Percentiles rank a stretch among this genome's conserved stretches.
phyloP scores from a whole-genome alignment of 2,113 vertebrate species.

The Entosphenus tridentatus region DNA sequence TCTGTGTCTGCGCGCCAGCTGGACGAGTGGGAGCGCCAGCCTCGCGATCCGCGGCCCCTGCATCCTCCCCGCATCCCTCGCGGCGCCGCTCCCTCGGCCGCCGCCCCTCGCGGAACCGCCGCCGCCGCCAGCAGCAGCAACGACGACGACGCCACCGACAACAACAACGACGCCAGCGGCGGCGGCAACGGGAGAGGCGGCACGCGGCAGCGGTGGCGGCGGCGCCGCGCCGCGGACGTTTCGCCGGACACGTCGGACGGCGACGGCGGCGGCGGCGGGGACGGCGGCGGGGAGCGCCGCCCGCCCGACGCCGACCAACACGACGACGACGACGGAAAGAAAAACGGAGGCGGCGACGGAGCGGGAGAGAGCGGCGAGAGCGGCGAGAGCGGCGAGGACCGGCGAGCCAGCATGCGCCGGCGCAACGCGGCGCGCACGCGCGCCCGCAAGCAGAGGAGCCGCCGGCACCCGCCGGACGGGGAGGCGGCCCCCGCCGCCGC shows the following conservation, averaged over 20 bases:
- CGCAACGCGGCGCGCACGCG: conserved; percentile 36
- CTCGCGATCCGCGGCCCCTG: no score
- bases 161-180: conserved; percentile 24
- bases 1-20: no score
- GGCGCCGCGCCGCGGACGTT: conserved; percentile 17
- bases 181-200: conserved; percentile 15
- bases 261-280: conserved; percentile 27
- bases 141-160: conserved; percentile 20
- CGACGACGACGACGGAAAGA: conserved; percentile 13
- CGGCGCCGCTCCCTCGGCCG: conserved; percentile 9
- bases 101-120: conserved; percentile 10
- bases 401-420: conserved; percentile 39
- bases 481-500: conserved; percentile 29
- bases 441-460: conserved; percentile 18
- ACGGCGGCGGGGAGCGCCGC: conserved; percentile 15
- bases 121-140: conserved; percentile 19
- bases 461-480: conserved; percentile 33
- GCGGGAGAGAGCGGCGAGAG: conserved; percentile 41
- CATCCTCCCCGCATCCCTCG: conserved; percentile 3
- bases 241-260: conserved; percentile 6
- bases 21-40: no score
- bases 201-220: conserved; percentile 17
- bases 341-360: conserved; percentile 41
- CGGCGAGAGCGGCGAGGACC: conserved; percentile 37
- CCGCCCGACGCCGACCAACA: conserved; percentile 27